phyloP scores from a whole-genome alignment of 2,797 vertebrate species.

The Rhynchotus rufescens region DNA sequence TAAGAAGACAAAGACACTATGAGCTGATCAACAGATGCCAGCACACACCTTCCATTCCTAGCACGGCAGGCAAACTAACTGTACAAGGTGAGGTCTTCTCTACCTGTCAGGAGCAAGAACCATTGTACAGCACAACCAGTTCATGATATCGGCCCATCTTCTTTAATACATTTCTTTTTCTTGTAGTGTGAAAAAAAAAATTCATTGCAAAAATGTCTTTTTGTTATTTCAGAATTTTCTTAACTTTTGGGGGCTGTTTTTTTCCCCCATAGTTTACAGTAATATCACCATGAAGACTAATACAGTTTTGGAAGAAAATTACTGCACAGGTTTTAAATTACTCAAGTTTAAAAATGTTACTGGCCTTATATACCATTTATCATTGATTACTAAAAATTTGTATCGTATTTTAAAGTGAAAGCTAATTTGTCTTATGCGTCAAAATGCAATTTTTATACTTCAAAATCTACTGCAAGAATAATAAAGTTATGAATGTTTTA shows the following conservation, averaged over 20 bases:
- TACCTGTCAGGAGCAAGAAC: neutral
- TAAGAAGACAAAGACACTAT: neutral
- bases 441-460: slow-evolving; percentile 3
- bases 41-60: neutral
- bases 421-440: slow-evolving; percentile 18
- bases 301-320: neutral
- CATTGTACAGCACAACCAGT: neutral
- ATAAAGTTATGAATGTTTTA: slow-evolving; percentile 62
- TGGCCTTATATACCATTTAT: neutral
- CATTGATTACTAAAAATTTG: slow-evolving; percentile 5
- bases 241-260: neutral
- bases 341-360: slow-evolving; percentile 3
- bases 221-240: neutral
- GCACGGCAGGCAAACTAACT: neutral
- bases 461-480: slow-evolving; percentile 33
- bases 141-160: neutral
- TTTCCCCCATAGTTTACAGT: neutral
- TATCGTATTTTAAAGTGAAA: slow-evolving; percentile 50
- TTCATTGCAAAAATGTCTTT: neutral
- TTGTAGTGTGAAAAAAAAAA: neutral
- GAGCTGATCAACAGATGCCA: neutral
- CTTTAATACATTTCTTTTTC: neutral
- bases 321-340: slow-evolving; percentile 24
- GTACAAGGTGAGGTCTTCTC: neutral
- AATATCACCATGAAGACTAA: neutral